phyloP scores from a whole-genome alignment of 2,113 vertebrate species.

The Calidris pygmaea region DNA sequence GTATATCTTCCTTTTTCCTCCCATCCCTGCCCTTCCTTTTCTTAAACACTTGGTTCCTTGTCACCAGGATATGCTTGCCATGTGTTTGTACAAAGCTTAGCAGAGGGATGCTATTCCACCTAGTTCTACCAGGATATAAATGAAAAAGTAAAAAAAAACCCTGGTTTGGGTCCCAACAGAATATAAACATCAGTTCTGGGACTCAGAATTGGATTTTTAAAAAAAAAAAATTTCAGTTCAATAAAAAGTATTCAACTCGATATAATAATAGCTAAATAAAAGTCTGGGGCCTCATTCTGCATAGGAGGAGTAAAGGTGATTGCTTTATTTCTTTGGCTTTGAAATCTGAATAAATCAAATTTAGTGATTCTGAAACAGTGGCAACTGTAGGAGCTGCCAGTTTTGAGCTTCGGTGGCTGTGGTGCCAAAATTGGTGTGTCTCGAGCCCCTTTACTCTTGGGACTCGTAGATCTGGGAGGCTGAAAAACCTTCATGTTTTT shows the following conservation, averaged over 20 bases:
- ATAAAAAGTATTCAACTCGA: background rate
- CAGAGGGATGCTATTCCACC: background rate
- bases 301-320: background rate
- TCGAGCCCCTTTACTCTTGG: background rate
- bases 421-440: background rate
- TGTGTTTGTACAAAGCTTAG: background rate
- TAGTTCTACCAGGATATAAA: background rate
- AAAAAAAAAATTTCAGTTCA: background rate
- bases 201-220: background rate
- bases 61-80: background rate
- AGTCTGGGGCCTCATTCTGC: background rate
- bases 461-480: background rate
- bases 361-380: background rate
- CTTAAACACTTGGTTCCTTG: background rate
- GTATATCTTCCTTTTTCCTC: background rate
- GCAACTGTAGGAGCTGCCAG: background rate
- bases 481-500: background rate
- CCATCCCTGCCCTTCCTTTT: background rate
- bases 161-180: background rate
- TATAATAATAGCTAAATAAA: background rate
- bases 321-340: background rate
- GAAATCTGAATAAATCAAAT: background rate
- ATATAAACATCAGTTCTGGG: background rate
- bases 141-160: background rate
- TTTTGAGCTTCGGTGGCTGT: background rate